Conservation (phyloP, 2,888 invertebrate species). For the Trissolcus japonicus region DNA sequence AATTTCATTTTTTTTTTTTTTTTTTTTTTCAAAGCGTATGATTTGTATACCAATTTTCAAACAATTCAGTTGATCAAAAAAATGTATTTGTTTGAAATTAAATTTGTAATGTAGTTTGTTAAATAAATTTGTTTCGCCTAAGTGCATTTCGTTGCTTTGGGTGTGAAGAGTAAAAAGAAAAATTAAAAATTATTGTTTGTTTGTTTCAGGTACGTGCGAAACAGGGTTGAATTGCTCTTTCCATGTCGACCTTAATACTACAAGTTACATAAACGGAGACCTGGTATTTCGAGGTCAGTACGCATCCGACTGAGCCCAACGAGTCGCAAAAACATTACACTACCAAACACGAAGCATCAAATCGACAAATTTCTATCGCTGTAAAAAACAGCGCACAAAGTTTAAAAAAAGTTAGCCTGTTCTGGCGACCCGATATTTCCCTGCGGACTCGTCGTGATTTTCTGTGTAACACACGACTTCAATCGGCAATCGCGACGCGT, state of each 20-base stretch:
- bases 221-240: slow-evolving; percentile 19
- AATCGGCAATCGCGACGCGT: slow-evolving; percentile 23
- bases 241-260: slow-evolving; percentile 55
- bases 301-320: slow-evolving; percentile 48
- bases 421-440: slow-evolving; percentile 27
- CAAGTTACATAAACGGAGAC: slow-evolving; percentile 55
- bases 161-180: no score
- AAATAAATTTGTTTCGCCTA: no score
- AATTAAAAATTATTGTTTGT: slow-evolving; percentile 7
- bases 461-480: slow-evolving; percentile 12
- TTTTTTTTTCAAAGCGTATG: no score
- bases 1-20: no score
- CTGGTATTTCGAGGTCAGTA: slow-evolving; percentile 58
- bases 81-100: no score
- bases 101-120: no score
- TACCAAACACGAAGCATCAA: slow-evolving; percentile 9
- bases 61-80: no score
- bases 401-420: not conserved
- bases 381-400: no score
- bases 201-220: slow-evolving; percentile 49
- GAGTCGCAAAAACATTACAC: slow-evolving; percentile 24
- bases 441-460: slow-evolving; percentile 17
- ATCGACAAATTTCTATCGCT: slow-evolving; percentile 10
- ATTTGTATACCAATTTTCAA: no score
- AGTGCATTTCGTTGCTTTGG: no score